These are phyloP conservation scores for Himalopsyche anomala DNA, from an alignment of 2,888 invertebrate genomes.

Conservation along the genomic window DNA sequence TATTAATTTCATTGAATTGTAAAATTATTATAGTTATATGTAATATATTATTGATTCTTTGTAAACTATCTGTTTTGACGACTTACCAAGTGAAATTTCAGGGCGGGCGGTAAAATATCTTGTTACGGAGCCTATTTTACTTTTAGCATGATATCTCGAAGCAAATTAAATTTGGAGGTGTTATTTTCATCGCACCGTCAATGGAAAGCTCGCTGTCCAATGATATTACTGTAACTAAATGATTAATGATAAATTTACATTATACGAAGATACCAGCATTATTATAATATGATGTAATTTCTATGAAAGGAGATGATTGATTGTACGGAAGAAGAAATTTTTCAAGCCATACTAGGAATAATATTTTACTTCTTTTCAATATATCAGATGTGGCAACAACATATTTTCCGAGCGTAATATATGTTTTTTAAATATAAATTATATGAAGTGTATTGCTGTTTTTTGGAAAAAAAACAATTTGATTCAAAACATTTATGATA, in stretches of 20 bases:
- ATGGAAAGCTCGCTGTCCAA: constrained; percentile 48
- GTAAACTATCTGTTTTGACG: not conserved
- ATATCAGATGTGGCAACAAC: not conserved
- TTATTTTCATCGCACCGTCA: constrained; percentile 44
- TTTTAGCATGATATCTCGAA: constrained; percentile 21
- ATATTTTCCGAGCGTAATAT: no score
- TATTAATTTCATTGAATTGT: no score
- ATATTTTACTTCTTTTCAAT: not conserved
- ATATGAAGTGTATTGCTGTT: no score
- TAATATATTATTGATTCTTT: not conserved
- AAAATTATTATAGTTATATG: not conserved
- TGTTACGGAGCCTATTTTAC: constrained; percentile 26
- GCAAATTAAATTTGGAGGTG: constrained; percentile 34
- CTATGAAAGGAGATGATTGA: constrained; percentile 61
- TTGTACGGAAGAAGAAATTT: constrained; percentile 59
- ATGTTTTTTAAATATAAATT: no score
- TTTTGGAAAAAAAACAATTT: no score
- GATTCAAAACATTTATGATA: no score
- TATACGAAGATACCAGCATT: constrained; percentile 63
- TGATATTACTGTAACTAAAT: constrained; percentile 59
- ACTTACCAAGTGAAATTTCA: constrained; percentile 21
- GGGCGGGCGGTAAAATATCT: constrained; percentile 37
- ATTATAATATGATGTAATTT: constrained; percentile 63
- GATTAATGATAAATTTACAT: constrained; percentile 65
- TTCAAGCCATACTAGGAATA: constrained; percentile 8